A percentile compares a stretch with the other conserved stretches of the same genome.
phyloP scores from a whole-genome alignment of 2,797 vertebrate species.

The Silurus aristotelis region DNA sequence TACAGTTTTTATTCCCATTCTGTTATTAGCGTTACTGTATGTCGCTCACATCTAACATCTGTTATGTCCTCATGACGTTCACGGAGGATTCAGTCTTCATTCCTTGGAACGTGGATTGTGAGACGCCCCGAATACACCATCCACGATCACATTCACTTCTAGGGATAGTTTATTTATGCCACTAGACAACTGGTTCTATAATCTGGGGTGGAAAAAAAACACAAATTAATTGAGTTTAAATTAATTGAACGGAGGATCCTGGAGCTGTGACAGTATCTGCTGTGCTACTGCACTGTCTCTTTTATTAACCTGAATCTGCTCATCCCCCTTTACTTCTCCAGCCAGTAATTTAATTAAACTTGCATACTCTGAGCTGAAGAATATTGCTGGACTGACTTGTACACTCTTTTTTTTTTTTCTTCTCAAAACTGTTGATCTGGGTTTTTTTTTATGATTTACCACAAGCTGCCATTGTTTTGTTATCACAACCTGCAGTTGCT shows the following conservation, averaged over 20 bases:
- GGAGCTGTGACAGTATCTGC: background rate
- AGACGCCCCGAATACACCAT: background rate
- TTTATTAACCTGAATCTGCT: background rate
- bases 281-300: background rate
- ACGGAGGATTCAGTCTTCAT: no score
- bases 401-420: background rate
- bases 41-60: background rate
- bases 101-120: background rate
- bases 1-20: no score
- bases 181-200: background rate
- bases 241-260: no score
- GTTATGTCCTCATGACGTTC: background rate
- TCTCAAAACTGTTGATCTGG: background rate
- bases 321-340: background rate
- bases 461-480: background rate
- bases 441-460: background rate
- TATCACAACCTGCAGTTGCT: conserved; percentile 20
- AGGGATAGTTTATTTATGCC: background rate
- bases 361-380: background rate
- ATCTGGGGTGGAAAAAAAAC: no score
- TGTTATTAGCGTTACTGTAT: background rate
- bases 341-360: background rate
- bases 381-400: background rate
- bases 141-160: background rate
- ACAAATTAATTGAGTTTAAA: background rate